Conservation (phyloP, 64 coral and sea anemone species). For the Anthopleura sola region DNA sequence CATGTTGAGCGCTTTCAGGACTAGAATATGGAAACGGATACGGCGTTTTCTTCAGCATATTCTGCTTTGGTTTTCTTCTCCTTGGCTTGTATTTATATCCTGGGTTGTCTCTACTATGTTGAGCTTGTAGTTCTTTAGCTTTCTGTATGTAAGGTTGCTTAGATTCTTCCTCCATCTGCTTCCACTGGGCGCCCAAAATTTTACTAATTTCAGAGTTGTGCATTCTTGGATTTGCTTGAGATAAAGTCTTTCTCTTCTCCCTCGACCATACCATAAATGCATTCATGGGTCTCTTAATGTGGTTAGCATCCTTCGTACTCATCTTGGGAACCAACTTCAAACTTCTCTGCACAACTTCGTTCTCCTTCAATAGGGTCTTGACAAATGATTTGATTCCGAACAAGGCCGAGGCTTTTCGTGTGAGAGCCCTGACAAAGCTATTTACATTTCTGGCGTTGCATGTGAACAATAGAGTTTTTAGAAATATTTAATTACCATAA, state of each 20-base stretch:
- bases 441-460: conserved; percentile 99
- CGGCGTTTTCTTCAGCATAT: conserved; percentile 74
- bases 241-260: conserved; percentile 57
- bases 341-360: conserved; percentile 40
- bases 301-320: conserved; percentile 76
- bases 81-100: conserved; percentile 95
- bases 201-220: conserved; percentile 96
- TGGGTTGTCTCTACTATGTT: conserved; percentile 86
- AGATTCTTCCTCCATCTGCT: conserved; percentile 66
- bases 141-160: conserved; percentile 62
- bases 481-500: conserved; percentile 99
- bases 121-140: conserved; percentile 81
- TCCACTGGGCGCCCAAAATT: conserved; percentile 85
- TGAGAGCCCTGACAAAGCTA: conserved; percentile 95
- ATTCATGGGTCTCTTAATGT: conserved; percentile 95
- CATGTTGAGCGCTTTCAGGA: conserved; percentile 62
- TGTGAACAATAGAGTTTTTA: conserved; percentile 97
- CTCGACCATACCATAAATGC: conserved; percentile 95
- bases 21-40: conserved; percentile 79
- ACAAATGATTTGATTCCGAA: conserved; percentile 68
- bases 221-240: conserved; percentile 83
- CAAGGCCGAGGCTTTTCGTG: conserved; percentile 81
- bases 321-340: conserved; percentile 48
- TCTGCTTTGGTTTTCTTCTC: conserved; percentile 75
- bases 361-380: conserved; percentile 62